Evolutionary conservation across 1,140 invertebrate genomes (phyloP).

Genomic region (Steinernema khuongi): DNA sequence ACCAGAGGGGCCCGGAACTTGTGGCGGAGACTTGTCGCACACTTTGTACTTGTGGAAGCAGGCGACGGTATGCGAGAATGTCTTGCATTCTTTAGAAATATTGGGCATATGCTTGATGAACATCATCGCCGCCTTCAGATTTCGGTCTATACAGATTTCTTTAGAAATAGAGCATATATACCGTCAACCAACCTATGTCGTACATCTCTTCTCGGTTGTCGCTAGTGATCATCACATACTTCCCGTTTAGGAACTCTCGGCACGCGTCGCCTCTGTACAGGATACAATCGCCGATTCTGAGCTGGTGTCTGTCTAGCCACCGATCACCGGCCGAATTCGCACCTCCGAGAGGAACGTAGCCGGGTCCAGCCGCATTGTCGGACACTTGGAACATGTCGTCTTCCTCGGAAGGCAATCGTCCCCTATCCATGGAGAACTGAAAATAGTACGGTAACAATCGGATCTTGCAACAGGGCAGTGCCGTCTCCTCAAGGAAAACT

Average conservation of each 20-base stretch:
- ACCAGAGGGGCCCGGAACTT: conserved; percentile 12
- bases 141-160: conserved; percentile 31
- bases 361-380: conserved; percentile 28
- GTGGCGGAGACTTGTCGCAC: conserved; percentile 25
- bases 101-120: conserved; percentile 32
- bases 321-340: conserved; percentile 18
- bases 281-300: conserved; percentile 36
- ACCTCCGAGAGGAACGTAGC: conserved; percentile 21
- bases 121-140: conserved; percentile 39
- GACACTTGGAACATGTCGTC: conserved; percentile 36
- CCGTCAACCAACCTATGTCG: conserved; percentile 31
- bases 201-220: conserved; percentile 40
- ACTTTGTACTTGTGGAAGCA: conserved; percentile 43
- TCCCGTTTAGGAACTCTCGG: conserved; percentile 34
- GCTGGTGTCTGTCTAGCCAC: conserved; percentile 32
- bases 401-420: conserved; percentile 34
- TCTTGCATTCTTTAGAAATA: conserved; percentile 32
- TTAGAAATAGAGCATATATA: neutral
- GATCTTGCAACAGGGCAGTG: neutral
- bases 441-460: neutral
- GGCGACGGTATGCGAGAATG: conserved; percentile 41
- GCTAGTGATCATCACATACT: conserved; percentile 39
- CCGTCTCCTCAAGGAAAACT: too few relatives aligned
- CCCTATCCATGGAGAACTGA: conserved; percentile 33
- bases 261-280: conserved; percentile 38